These are phyloP conservation scores for Isurus oxyrinchus DNA, from an alignment of 2,113 vertebrate genomes.

Conservation along the genomic window DNA sequence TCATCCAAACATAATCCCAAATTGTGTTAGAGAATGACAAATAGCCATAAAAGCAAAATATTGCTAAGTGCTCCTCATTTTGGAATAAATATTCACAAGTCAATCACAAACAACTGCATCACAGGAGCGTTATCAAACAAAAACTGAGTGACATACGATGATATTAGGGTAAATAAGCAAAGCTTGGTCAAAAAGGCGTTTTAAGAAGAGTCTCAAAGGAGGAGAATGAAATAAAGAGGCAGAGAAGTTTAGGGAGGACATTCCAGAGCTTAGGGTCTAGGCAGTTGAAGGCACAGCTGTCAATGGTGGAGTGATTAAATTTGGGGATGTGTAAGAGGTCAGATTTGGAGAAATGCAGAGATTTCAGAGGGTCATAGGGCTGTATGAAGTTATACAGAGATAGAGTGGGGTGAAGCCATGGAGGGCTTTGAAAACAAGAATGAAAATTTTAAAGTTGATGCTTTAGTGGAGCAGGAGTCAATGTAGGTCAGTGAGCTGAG, in stretches of 20 bases:
- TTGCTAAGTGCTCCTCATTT: not conserved
- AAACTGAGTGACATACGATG: not conserved
- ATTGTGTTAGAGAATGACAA: not conserved
- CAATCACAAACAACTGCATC: not conserved
- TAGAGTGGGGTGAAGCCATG: not conserved
- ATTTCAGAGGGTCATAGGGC: not conserved
- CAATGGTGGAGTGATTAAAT: not conserved
- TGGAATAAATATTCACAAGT: not conserved
- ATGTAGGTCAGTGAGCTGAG: not conserved
- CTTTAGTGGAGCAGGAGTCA: not conserved
- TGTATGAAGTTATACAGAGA: not conserved
- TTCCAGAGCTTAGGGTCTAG: not conserved
- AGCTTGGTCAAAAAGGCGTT: not conserved
- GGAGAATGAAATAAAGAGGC: not conserved
- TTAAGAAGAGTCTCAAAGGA: not conserved
- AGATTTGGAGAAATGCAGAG: not conserved
- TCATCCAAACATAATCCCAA: not conserved
- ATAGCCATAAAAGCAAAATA: not conserved
- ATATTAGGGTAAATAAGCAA: not conserved
- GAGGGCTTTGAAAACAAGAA: not conserved
- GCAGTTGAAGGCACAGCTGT: not conserved
- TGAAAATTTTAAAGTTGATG: not conserved
- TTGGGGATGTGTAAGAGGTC: not conserved
- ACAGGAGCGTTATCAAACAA: not conserved
- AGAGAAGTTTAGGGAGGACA: not conserved